Evolutionary conservation across 2,113 vertebrate species (phyloP).

Genomic region (Nansenia antarctica): DNA sequence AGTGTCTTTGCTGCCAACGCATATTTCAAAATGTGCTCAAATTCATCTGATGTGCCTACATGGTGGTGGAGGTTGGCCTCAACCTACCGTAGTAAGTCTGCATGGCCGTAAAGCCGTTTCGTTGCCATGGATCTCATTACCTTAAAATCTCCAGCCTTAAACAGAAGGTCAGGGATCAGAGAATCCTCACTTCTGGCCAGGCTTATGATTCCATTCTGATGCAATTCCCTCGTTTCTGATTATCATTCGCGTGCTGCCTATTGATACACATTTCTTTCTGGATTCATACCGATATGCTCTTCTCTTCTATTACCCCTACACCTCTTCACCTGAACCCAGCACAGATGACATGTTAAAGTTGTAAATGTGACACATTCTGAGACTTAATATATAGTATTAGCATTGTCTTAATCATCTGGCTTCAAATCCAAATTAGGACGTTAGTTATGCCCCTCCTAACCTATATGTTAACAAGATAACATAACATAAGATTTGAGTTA

Average conservation of each 20-base stretch:
- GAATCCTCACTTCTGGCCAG: slow-evolving; percentile 64
- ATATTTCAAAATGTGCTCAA: slow-evolving; percentile 50
- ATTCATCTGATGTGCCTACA: slow-evolving; percentile 52
- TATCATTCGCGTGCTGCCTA: slow-evolving; percentile 53
- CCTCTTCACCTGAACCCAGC: background rate
- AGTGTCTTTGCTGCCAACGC: slow-evolving; percentile 34
- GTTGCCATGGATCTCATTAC: slow-evolving; percentile 71
- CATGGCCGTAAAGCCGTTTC: background rate
- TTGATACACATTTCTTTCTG: slow-evolving; percentile 59
- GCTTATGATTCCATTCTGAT: slow-evolving; percentile 74
- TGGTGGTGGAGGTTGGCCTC: slow-evolving; percentile 25
- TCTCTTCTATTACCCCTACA: slow-evolving; percentile 3
- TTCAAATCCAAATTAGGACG: too few species aligned
- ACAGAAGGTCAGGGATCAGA: slow-evolving; percentile 76
- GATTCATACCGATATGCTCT: slow-evolving; percentile 51
- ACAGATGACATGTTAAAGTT: background rate
- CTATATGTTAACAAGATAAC: too few species aligned
- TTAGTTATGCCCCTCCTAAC: too few species aligned
- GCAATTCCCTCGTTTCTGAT: slow-evolving; percentile 69
- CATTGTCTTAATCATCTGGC: too few species aligned
- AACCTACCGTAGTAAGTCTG: slow-evolving; percentile 8
- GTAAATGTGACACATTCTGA: background rate
- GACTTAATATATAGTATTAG: too few species aligned
- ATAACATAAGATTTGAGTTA: too few species aligned
- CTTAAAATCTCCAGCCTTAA: slow-evolving; percentile 66